A percentile compares a stretch with the other conserved stretches of the same genome.
These are phyloP conservation scores for Rhopalosiphum nymphaeae DNA, from an alignment of 2,888 invertebrate genomes.

Conservation along the genomic window DNA sequence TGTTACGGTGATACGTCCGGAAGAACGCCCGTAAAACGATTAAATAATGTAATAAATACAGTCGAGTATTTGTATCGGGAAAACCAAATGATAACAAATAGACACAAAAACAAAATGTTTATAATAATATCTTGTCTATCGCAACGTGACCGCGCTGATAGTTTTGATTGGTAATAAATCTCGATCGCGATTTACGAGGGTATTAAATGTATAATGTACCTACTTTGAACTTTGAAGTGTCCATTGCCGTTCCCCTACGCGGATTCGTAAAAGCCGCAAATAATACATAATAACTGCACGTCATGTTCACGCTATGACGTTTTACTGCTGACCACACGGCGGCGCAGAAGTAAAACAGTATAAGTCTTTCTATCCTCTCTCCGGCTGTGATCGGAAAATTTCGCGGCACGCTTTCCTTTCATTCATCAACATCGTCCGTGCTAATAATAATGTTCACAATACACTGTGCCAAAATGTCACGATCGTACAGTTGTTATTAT, in stretches of 20 bases:
- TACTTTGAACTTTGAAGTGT: too few relatives aligned
- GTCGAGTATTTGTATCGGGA: neutral
- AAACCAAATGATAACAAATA: neutral
- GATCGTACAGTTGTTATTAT: neutral
- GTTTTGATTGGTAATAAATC: neutral
- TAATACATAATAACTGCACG: neutral
- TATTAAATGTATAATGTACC: neutral
- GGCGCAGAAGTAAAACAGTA: constrained; percentile 39
- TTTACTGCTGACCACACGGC: neutral
- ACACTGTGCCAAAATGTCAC: neutral
- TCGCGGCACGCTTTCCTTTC: neutral
- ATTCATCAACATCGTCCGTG: neutral
- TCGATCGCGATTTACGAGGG: neutral
- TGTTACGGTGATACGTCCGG: too few relatives aligned
- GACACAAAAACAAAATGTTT: neutral
- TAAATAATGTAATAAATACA: neutral
- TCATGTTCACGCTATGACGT: neutral
- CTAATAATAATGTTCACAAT: neutral
- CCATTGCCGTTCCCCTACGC: neutral
- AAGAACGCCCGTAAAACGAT: neutral
- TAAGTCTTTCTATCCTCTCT: neutral
- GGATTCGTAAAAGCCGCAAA: neutral
- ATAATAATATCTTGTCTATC: neutral
- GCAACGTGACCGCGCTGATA: neutral
- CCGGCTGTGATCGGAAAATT: neutral